Percentiles rank a stretch among this genome's conserved stretches.
Evolutionary conservation across 1,140 invertebrate genomes (phyloP).

Genomic region (Radopholus similis): DNA sequence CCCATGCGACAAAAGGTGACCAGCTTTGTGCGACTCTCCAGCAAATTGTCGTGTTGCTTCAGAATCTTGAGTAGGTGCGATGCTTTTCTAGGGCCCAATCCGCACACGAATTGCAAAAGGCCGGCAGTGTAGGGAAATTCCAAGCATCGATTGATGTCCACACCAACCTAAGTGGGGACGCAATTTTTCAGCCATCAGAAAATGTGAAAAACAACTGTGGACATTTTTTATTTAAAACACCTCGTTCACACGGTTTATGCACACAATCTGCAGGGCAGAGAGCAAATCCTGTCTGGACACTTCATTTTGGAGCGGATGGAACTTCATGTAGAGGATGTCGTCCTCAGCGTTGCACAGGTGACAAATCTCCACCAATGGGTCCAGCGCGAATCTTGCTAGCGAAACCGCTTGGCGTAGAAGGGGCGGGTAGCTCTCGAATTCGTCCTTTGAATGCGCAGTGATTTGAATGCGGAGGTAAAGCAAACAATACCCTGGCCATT

Average conservation of each 20-base stretch:
- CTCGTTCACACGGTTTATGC: conserved; percentile 58
- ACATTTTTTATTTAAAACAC: conserved; percentile 11
- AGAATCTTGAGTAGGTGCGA: conserved; percentile 74
- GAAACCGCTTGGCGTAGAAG: conserved; percentile 70
- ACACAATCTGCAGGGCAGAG: conserved; percentile 41
- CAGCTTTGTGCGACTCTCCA: conserved; percentile 74
- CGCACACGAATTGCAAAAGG: conserved; percentile 94
- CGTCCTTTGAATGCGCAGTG: conserved; percentile 32
- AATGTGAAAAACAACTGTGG: conserved; percentile 11
- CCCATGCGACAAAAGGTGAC: conserved; percentile 93
- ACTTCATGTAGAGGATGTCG: conserved; percentile 87
- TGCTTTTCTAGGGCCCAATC: conserved; percentile 89
- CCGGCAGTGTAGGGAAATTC: conserved; percentile 74
- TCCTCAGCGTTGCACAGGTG: conserved; percentile 90
- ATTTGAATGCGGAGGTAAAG: not conserved
- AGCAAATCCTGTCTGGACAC: conserved; percentile 37
- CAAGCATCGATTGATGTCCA: conserved; percentile 89
- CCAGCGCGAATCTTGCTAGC: conserved; percentile 82
- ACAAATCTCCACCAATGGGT: conserved; percentile 90
- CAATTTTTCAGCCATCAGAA: conserved; percentile 2
- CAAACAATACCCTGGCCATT: conserved; percentile 24
- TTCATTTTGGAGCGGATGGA: conserved; percentile 74
- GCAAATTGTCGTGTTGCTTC: conserved; percentile 40
- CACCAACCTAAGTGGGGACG: conserved; percentile 72
- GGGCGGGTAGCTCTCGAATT: conserved; percentile 49